These are phyloP conservation scores for Stichodactyla helianthus DNA, from an alignment of 64 coral and sea anemone species.

Conservation along the genomic window DNA sequence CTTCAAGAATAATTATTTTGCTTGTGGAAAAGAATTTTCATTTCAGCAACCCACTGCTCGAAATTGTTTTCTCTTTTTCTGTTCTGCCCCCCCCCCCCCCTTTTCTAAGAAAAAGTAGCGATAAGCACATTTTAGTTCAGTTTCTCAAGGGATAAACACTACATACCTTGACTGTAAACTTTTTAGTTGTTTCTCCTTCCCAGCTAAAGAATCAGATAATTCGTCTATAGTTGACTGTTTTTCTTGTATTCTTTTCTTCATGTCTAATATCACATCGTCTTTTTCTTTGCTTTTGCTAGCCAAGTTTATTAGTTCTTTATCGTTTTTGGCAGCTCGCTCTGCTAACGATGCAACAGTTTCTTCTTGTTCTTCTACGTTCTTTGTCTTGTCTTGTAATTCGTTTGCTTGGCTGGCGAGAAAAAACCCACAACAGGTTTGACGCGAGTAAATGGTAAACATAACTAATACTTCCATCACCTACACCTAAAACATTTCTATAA, in stretches of 20 bases:
- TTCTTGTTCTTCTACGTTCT: not conserved
- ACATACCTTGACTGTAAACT: constrained; percentile 39
- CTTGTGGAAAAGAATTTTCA: too few relatives aligned
- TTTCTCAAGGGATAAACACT: too few relatives aligned
- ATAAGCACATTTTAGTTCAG: too few relatives aligned
- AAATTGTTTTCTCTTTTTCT: too few relatives aligned
- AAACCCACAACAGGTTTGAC: not conserved
- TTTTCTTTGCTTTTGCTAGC: constrained; percentile 31
- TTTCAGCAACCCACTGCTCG: too few relatives aligned
- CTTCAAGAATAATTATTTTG: too few relatives aligned
- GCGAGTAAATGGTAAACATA: not conserved
- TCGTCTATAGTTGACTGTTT: constrained; percentile 33
- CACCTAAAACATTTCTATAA: too few relatives aligned
- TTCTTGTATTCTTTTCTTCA: constrained; percentile 34
- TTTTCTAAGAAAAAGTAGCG: too few relatives aligned
- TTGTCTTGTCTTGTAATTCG: not conserved
- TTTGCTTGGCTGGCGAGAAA: not conserved
- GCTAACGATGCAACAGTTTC: not conserved
- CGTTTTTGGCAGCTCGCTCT: not conserved
- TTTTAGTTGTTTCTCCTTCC: constrained; percentile 32
- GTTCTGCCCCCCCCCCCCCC: too few relatives aligned
- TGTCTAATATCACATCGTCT: constrained; percentile 21
- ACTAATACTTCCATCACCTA: too few relatives aligned
- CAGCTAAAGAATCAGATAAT: constrained; percentile 10
- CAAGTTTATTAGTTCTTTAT: not conserved